Evolutionary conservation across 2,113 vertebrate species (phyloP), one percentile per base, ranked within the genome.

Genomic region (Oreochromis tanganicae): DNA sequence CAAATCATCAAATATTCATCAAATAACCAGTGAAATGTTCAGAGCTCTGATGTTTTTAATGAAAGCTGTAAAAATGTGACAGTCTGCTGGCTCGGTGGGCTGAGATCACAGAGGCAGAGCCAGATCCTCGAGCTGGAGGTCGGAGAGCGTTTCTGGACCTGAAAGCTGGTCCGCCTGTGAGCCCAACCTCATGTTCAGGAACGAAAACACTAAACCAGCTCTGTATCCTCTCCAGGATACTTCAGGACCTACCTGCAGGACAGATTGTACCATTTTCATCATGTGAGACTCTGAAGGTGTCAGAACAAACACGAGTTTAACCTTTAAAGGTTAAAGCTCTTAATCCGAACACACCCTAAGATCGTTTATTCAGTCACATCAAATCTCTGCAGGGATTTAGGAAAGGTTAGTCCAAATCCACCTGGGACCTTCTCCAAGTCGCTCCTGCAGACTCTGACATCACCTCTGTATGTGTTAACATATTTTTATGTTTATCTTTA

Each of bases 191-290:
- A 6, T 21, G 11, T 68, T 68, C 61, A 38, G 61, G 61, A 68
- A 7, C 10, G 8, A 55, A 55, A 55, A n/a, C 59, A 36, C 17
- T 19, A 16, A n/a, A n/a, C 4, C 61, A 66, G 61, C 59, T 61
- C 57, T 36, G 59, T 11, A 7, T 36, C 59, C 59, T 63, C 59
- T 0, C 59, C 29, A 63, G 57, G 57, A 61, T 0, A 9, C 57
- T 17, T 0, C 57, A 32, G 32, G 3, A 0, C 19, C 34, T 21
- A 0, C 36, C 63, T 68, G 63, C 36, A 41, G 19, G 63, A 19
- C 59, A 2, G 59, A 38, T 38, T 38, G 10, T 68, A 5, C 36
- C 17, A 0, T 4, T 68, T 68, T 68, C 19, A 41, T 41, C 63
- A 2, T 9, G 32, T 12, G 11, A 41, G 17, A 19, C 34, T 38